Base-by-base conservation (phyloP, 2,888 invertebrate species). In the Willowsia nigromaculata region DNA sequence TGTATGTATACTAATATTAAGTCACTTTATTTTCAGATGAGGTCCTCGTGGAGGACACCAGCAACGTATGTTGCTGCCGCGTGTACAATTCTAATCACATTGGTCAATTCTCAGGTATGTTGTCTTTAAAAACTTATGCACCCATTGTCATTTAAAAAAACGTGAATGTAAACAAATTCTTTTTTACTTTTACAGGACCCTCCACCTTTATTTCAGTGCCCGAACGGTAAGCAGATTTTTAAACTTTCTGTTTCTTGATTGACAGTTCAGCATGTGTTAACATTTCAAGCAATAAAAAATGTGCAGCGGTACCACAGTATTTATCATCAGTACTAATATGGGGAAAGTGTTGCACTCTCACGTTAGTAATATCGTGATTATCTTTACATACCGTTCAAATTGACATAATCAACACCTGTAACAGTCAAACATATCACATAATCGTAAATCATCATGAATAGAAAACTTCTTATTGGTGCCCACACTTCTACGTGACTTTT, bases 121-220 rank as follows among this genome's bases (percentile, higher is more conserved):
- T 84, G 5, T 59, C n/a, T 68, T 62, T n/a, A n/a, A n/a, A n/a
- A n/a, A n/a, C n/a, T n/a, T n/a, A n/a, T n/a, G n/a, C n/a, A n/a
- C n/a, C n/a, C n/a, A n/a, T n/a, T n/a, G n/a, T n/a, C n/a, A 5
- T 13, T n/a, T 65, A 40, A 13, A 43, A 82, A 7, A 11, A n/a
- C n/a, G n/a, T 65, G 43, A 62, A 13, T 81, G 5, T 22, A 7
- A 81, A 25, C n/a, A 62, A 81, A n/a, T 25, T 65, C 15, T 11
- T 50, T 50, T 82, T 81, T 13, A 88, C 59, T 59, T 88, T 22
- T 92, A 40, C 90, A 92, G 91, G 91, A 92, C 82, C 91, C 92
- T 83, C 88, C 90, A 74, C 86, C 90, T 15, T 90, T 93, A 82
- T 93, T 93, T 90, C 92, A 93, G 82, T 93, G 93, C 91, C 93